These are phyloP conservation scores for Hylaeus volcanicus DNA, from an alignment of 1,140 invertebrate species.

Conservation along the genomic window DNA sequence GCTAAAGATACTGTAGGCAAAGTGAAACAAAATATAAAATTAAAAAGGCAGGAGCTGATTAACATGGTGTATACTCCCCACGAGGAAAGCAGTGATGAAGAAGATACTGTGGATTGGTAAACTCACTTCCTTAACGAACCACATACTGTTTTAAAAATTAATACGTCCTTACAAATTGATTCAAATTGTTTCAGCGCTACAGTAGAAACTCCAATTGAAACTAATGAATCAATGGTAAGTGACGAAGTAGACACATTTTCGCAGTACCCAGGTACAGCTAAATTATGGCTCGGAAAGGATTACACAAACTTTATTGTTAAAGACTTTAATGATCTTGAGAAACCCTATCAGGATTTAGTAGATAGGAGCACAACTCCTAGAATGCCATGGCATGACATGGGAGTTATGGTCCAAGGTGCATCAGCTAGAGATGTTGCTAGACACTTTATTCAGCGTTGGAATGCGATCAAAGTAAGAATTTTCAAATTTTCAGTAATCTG, in stretches of 20 bases:
- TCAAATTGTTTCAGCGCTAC: constrained; percentile 50
- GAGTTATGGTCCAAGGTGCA: constrained; percentile 90
- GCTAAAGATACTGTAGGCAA: constrained; percentile 78
- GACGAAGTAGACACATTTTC: constrained; percentile 50
- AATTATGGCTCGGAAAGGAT: constrained; percentile 99
- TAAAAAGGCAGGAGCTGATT: constrained; percentile 85
- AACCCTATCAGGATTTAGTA: constrained; percentile 93
- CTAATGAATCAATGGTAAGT: constrained; percentile 57
- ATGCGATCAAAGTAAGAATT: constrained; percentile 92
- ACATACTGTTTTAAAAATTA: constrained; percentile 6
- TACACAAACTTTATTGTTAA: constrained; percentile 99
- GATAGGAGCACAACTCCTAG: constrained; percentile 92
- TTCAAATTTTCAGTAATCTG: neutral
- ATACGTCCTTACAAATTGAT: constrained; percentile 1
- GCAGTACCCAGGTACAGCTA: constrained; percentile 84
- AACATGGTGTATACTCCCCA: constrained; percentile 84
- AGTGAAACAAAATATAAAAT: constrained; percentile 83
- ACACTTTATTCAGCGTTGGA: constrained; percentile 99
- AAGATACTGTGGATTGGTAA: constrained; percentile 80
- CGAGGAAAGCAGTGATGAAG: constrained; percentile 80
- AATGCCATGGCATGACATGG: constrained; percentile 99
- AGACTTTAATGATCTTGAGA: constrained; percentile 95
- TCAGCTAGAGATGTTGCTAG: constrained; percentile 94
- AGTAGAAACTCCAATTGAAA: constrained; percentile 40
- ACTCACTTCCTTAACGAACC: constrained; percentile 34